Conservation (phyloP, 2,797 vertebrate species). For the Sebastes iracundus region DNA sequence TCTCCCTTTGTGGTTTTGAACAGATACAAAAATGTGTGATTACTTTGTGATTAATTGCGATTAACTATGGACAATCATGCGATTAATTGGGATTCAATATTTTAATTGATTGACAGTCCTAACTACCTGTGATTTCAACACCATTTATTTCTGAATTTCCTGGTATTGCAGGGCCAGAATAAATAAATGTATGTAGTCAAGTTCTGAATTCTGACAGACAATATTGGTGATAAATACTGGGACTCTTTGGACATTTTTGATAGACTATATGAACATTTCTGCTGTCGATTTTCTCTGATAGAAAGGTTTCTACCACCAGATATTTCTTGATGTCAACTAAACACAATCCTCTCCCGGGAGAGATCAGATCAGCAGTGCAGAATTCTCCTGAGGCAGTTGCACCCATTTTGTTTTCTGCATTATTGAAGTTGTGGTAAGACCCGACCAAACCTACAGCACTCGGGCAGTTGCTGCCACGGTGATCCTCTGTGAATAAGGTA, state of each 20-base stretch:
- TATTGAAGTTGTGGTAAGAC: conserved; percentile 64
- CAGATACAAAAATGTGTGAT: too few species aligned
- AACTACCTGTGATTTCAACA: not conserved
- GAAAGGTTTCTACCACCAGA: not conserved
- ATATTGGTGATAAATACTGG: not conserved
- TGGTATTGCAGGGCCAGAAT: not conserved
- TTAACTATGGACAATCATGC: too few species aligned
- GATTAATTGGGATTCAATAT: too few species aligned
- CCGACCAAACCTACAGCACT: conserved; percentile 45
- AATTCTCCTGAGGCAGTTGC: conserved; percentile 6
- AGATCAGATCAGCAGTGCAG: conserved; percentile 12
- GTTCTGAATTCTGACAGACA: not conserved
- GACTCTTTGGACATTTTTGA: not conserved
- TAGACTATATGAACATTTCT: not conserved
- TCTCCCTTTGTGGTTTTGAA: too few species aligned
- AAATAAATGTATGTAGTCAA: not conserved
- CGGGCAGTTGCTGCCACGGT: not conserved
- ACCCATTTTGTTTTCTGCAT: conserved; percentile 75
- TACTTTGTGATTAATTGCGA: too few species aligned
- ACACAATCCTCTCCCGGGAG: not conserved
- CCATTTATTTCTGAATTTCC: not conserved
- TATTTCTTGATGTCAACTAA: not conserved
- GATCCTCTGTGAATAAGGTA: conserved; percentile 52
- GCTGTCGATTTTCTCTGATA: not conserved
- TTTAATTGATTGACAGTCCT: too few species aligned